Conservation (phyloP, 2,888 invertebrate genomes). For the Barypeithes pellucidus region DNA sequence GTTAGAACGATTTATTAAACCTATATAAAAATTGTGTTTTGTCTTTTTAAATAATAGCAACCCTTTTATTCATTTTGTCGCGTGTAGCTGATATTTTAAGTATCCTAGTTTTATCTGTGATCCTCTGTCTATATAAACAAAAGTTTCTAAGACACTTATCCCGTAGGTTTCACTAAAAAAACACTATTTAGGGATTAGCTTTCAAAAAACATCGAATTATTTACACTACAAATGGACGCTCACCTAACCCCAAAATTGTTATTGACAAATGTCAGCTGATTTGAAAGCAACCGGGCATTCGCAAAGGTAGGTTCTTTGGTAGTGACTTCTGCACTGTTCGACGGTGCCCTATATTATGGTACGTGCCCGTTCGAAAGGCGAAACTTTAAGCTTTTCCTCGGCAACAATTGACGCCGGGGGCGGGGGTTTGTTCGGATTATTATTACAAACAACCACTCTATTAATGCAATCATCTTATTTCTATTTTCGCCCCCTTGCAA, state of each 20-base stretch:
- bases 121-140: not conserved
- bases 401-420: too few species aligned
- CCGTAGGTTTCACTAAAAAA: not conserved
- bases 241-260: constrained; percentile 35
- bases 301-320: too few species aligned
- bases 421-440: too few species aligned
- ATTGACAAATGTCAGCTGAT: constrained; percentile 36
- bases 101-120: not conserved
- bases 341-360: too few species aligned
- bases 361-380: too few species aligned
- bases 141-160: not conserved
- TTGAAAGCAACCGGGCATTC: not conserved
- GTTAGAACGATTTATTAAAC: not conserved
- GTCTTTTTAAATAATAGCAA: not conserved
- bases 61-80: not conserved
- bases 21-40: not conserved
- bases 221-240: constrained; percentile 39
- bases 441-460: too few species aligned
- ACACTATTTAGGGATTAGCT: not conserved
- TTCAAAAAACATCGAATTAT: constrained; percentile 4
- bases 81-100: not conserved
- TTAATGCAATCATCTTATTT: too few species aligned
- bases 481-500: too few species aligned
- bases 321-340: too few species aligned
- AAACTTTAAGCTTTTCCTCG: too few species aligned